Evolutionary conservation across 2,888 invertebrate genomes (phyloP).

Genomic region (Nemotelus pantherinus): DNA sequence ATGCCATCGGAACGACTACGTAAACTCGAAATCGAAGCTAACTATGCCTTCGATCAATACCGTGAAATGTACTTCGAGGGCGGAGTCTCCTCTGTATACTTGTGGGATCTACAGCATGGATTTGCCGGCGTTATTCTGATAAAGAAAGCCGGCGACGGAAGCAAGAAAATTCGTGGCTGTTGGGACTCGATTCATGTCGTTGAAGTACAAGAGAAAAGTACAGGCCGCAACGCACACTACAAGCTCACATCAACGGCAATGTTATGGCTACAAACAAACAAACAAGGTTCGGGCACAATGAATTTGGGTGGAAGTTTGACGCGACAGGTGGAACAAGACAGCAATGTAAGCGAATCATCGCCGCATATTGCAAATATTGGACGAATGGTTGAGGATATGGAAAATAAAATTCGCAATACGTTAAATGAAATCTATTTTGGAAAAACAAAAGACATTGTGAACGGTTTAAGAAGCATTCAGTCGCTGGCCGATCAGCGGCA

Average conservation of each 20-base stretch:
- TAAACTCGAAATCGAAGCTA: constrained; percentile 96
- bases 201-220: constrained; percentile 96
- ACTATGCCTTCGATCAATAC: constrained; percentile 98
- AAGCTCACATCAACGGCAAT: constrained; percentile 99
- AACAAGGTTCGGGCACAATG: constrained; percentile 97
- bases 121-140: constrained; percentile 98
- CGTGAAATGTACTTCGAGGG: constrained; percentile 99
- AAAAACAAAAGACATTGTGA: constrained; percentile 98
- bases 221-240: constrained; percentile 94
- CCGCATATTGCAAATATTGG: constrained; percentile 99
- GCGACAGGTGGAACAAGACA: constrained; percentile 94
- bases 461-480: constrained; percentile 85
- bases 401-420: constrained; percentile 98
- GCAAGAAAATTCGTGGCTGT: constrained; percentile 98
- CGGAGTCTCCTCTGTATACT: constrained; percentile 98
- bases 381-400: constrained; percentile 99
- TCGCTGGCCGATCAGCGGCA: constrained; percentile 85
- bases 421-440: constrained; percentile 99
- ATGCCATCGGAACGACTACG: constrained; percentile 97
- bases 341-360: constrained; percentile 88
- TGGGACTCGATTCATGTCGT: constrained; percentile 99
- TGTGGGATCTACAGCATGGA: constrained; percentile 99
- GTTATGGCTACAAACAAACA: constrained; percentile 99
- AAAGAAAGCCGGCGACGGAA: constrained; percentile 98
- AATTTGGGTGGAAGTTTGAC: constrained; percentile 98